A percentile compares a stretch with the other conserved stretches of the same genome.
These are phyloP conservation scores for Scyliorhinus canicula DNA, from an alignment of 2,797 vertebrate genomes.

Conservation along the genomic window DNA sequence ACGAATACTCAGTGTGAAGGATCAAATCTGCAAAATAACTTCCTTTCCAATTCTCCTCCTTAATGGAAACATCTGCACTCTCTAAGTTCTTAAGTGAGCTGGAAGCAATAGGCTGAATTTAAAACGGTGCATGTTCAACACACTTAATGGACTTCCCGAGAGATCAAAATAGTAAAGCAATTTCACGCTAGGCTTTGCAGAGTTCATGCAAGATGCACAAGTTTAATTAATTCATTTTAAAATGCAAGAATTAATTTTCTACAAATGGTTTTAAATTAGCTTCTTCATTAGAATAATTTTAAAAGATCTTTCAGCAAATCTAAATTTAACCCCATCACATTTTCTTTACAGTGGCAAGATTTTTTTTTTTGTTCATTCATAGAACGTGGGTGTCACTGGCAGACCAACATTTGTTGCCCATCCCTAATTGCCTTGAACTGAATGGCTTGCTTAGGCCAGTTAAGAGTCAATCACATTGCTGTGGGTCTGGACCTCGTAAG, in stretches of 20 bases:
- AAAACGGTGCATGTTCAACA: background rate
- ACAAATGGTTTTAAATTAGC: background rate
- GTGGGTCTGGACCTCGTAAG: too few species aligned
- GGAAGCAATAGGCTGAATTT: background rate
- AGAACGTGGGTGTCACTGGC: too few species aligned
- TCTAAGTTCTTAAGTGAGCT: background rate
- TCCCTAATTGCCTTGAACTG: too few species aligned
- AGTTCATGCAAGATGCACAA: background rate
- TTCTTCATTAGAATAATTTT: background rate
- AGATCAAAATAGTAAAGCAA: background rate
- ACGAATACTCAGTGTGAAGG: background rate
- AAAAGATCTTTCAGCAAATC: background rate
- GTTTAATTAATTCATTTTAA: background rate
- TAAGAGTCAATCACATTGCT: too few species aligned
- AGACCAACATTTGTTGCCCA: too few species aligned
- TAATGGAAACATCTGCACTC: background rate
- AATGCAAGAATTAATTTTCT: background rate
- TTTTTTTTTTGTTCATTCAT: too few species aligned
- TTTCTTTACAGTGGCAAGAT: background rate
- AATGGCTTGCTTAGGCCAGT: too few species aligned
- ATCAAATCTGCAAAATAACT: background rate
- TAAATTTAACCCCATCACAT: background rate
- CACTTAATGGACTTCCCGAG: background rate
- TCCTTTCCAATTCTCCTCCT: background rate
- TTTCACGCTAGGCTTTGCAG: background rate